phyloP scores from a whole-genome alignment of 2,888 invertebrate species.

The Cephalotes varians region DNA sequence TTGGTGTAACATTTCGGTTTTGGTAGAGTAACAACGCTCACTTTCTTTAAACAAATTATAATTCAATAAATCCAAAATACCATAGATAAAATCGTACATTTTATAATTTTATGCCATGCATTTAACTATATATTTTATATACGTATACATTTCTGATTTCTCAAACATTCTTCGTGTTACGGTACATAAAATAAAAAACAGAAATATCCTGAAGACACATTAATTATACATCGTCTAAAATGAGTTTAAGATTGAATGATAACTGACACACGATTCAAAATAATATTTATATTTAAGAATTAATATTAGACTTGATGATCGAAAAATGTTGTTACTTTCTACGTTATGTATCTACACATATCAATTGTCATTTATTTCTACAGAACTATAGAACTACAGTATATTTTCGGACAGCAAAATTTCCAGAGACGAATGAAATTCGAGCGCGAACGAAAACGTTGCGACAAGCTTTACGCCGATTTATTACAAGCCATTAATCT shows the following conservation, averaged over 20 bases:
- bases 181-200: neutral
- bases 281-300: neutral
- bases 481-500: constrained; percentile 39
- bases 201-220: neutral
- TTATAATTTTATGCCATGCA: neutral
- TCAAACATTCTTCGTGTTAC: neutral
- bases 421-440: neutral
- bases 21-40: neutral
- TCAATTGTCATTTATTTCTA: neutral
- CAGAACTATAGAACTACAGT: neutral
- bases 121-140: neutral
- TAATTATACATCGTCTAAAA: neutral
- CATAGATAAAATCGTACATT: neutral
- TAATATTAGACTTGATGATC: neutral
- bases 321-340: neutral
- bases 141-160: neutral
- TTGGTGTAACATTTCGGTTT: neutral
- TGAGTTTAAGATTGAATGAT: neutral
- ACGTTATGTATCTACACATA: neutral
- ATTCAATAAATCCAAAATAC: neutral
- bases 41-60: neutral
- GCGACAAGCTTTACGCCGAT: constrained; percentile 16
- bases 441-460: neutral
- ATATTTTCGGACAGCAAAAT: neutral
- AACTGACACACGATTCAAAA: neutral